A percentile compares a stretch with the other conserved stretches of the same genome.
phyloP scores from a whole-genome alignment of 2,797 vertebrate species.

The Anableps anableps region DNA sequence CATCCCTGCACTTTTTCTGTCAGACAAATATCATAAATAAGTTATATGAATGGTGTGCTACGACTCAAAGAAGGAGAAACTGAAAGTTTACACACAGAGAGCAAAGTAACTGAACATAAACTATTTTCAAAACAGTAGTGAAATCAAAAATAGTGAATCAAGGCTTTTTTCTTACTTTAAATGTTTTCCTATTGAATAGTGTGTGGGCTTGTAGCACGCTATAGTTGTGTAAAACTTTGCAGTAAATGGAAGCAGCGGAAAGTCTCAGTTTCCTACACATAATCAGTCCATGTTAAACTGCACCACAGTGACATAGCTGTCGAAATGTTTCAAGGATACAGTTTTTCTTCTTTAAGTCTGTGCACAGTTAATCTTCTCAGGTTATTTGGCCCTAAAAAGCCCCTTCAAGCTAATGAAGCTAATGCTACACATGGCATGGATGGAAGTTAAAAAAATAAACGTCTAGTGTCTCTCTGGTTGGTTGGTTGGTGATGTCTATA shows the following conservation, averaged over 20 bases:
- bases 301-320: background rate
- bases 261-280: background rate
- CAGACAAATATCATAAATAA: background rate
- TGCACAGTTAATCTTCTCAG: background rate
- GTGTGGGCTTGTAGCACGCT: background rate
- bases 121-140: no score
- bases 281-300: no score
- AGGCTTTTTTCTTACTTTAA: background rate
- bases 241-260: background rate
- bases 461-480: no score
- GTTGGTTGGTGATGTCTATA: no score
- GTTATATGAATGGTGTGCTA: background rate
- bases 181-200: background rate
- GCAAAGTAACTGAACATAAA: background rate
- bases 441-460: no score
- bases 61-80: background rate
- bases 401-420: no score
- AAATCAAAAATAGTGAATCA: background rate
- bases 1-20: background rate
- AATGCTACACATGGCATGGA: no score
- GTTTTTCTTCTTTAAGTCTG: background rate
- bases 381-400: no score
- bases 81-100: background rate
- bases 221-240: background rate
- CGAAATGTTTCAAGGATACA: background rate